phyloP scores from a whole-genome alignment of 2,888 invertebrate species.

The Congeria kusceri region DNA sequence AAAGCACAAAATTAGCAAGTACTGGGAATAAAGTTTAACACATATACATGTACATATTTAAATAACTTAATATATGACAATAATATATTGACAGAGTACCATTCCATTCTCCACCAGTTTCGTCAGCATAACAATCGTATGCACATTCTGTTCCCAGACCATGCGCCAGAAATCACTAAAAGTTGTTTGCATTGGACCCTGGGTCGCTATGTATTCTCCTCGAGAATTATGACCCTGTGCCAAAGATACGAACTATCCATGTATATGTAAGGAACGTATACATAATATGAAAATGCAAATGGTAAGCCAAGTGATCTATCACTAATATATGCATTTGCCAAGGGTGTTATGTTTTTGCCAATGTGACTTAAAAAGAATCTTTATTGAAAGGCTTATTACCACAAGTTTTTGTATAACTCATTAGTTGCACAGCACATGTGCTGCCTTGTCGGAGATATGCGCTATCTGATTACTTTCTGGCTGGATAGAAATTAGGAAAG shows the following conservation, averaged over 20 bases:
- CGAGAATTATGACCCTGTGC: constrained; percentile 89
- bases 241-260: constrained; percentile 1
- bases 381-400: neutral
- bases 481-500: neutral
- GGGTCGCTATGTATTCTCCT: constrained; percentile 91
- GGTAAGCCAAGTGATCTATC: too few relatives aligned
- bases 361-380: too few relatives aligned
- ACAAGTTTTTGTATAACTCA: neutral
- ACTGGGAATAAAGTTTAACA: too few relatives aligned
- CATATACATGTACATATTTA: too few relatives aligned
- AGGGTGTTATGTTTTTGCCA: too few relatives aligned
- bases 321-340: too few relatives aligned
- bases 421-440: too few relatives aligned
- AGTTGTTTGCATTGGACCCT: constrained; percentile 90
- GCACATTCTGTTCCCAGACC: constrained; percentile 90
- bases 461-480: neutral
- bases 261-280: too few relatives aligned
- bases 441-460: too few relatives aligned
- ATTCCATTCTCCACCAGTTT: constrained; percentile 89
- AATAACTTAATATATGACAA: too few relatives aligned
- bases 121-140: constrained; percentile 90
- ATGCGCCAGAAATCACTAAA: constrained; percentile 91
- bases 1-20: too few relatives aligned
- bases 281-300: too few relatives aligned
- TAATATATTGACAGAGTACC: constrained; percentile 84